Conservation (phyloP, 2,888 invertebrate species). For the Panopea generosa region DNA sequence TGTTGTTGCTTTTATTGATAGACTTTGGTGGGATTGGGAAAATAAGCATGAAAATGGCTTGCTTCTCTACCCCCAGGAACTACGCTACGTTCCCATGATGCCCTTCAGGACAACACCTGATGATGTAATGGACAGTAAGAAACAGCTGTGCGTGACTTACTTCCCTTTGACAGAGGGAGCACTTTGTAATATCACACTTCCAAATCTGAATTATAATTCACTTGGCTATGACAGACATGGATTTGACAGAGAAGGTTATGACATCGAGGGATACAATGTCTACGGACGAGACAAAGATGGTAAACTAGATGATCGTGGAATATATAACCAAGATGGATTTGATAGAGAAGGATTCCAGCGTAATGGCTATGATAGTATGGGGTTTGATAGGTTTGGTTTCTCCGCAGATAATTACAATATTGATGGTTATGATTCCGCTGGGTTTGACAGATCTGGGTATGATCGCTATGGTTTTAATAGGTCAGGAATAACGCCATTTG, state of each 20-base stretch:
- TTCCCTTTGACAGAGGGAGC: conserved; percentile 73
- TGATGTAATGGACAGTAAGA: conserved; percentile 79
- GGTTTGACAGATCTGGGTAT: conserved; percentile 81
- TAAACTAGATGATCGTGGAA: conserved; percentile 68
- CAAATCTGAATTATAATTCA: conserved; percentile 72
- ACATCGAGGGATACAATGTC: conserved; percentile 74
- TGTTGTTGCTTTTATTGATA: conserved; percentile 82
- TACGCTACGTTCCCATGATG: conserved; percentile 77
- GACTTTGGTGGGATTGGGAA: conserved; percentile 82
- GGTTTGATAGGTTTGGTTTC: conserved; percentile 80
- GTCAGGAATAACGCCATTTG: conserved; percentile 77
- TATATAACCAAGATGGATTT: conserved; percentile 76
- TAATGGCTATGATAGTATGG: conserved; percentile 78
- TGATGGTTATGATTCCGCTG: conserved; percentile 81
- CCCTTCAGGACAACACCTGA: conserved; percentile 81
- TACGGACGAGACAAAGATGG: conserved; percentile 75
- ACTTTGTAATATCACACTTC: conserved; percentile 74
- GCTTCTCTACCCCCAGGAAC: conserved; percentile 71
- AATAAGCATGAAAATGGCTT: conserved; percentile 72
- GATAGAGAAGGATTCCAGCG: conserved; percentile 78
- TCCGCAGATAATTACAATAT: conserved; percentile 78
- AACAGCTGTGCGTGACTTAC: conserved; percentile 82
- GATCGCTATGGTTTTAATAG: conserved; percentile 82
- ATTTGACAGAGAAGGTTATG: conserved; percentile 75
- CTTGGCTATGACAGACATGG: conserved; percentile 77